Conservation (phyloP, 2,797 vertebrate genomes). For the Chromis chromis region DNA sequence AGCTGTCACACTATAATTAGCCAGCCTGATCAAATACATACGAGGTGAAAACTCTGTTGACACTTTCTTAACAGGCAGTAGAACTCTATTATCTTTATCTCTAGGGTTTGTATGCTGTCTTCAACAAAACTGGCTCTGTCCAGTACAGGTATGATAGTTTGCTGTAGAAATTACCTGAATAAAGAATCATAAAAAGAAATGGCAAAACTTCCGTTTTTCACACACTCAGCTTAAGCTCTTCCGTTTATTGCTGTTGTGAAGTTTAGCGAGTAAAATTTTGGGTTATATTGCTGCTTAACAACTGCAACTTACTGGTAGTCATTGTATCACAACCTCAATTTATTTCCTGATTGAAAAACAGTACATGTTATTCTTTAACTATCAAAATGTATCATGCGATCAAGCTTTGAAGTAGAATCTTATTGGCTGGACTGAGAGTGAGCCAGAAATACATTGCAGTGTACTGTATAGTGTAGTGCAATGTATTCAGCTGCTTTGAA, state of each 20-base stretch:
- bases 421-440: neutral
- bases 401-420: slow-evolving; percentile 2
- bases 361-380: neutral
- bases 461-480: too few relatives aligned
- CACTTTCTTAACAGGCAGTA: slow-evolving; percentile 15
- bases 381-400: neutral
- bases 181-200: neutral
- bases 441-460: slow-evolving; percentile 9
- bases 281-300: neutral
- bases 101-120: neutral
- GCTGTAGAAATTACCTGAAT: neutral
- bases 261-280: neutral
- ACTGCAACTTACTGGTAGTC: neutral
- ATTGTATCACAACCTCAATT: neutral
- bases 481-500: slow-evolving; percentile 14
- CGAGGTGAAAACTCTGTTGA: neutral
- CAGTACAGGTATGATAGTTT: neutral
- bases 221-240: neutral
- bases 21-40: slow-evolving; percentile 13
- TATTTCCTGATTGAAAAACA: neutral
- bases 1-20: slow-evolving; percentile 20
- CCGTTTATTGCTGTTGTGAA: neutral
- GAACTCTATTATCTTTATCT: slow-evolving; percentile 19
- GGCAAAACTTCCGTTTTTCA: neutral
- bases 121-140: neutral